Evolutionary conservation across 2,797 vertebrate genomes (phyloP).

Genomic region (Australoheros facetus): DNA sequence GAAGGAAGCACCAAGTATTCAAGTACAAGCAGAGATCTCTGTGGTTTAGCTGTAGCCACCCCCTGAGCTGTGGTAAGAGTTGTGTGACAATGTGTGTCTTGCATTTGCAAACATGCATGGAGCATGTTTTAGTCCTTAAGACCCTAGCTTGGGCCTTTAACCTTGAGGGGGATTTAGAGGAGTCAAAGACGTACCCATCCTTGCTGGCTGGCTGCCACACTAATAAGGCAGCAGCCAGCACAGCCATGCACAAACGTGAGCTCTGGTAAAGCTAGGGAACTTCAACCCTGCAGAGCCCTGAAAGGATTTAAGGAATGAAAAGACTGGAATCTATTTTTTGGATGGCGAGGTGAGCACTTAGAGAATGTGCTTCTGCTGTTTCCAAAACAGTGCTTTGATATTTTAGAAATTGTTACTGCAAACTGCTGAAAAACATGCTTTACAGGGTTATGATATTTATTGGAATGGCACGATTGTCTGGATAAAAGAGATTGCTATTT

Average conservation of each 20-base stretch:
- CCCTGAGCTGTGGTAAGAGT: neutral
- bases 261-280: constrained; percentile 59
- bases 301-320: constrained; percentile 64
- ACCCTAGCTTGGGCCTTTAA: constrained; percentile 29
- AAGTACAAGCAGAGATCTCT: neutral
- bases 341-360: constrained; percentile 51
- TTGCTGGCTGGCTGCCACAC: constrained; percentile 60
- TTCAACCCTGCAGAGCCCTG: constrained; percentile 48
- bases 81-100: neutral
- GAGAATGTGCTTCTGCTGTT: constrained; percentile 50
- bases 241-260: constrained; percentile 70
- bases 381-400: constrained; percentile 42
- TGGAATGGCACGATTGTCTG: constrained; percentile 28
- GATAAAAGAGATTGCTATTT: constrained; percentile 10
- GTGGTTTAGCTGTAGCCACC: neutral
- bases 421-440: constrained; percentile 9
- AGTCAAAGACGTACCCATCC: constrained; percentile 35
- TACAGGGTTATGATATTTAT: constrained; percentile 18
- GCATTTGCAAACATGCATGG: neutral
- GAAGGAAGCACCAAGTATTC: neutral
- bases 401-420: constrained; percentile 7
- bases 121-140: constrained; percentile 16
- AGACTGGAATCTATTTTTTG: constrained; percentile 74
- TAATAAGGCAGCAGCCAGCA: constrained; percentile 74
- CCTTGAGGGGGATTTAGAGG: constrained; percentile 9